These are phyloP conservation scores for Oxyruncus cristatus DNA, from an alignment of 2,113 vertebrate genomes.

Conservation along the genomic window DNA sequence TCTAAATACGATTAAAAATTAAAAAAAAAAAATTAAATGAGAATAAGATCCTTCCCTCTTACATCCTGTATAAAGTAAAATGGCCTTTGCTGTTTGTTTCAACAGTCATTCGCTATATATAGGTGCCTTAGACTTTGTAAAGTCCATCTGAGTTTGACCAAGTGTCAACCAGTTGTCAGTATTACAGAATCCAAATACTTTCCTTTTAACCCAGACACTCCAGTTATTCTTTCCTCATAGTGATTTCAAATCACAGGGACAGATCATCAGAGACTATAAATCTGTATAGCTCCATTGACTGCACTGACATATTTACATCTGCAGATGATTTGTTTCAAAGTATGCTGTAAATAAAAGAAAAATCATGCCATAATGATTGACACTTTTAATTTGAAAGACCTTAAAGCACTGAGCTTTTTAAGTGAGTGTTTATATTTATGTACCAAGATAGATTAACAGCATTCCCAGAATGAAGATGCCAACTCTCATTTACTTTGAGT, in stretches of 20 bases:
- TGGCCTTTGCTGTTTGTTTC: neutral
- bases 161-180: neutral
- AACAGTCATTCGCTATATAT: neutral
- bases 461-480: neutral
- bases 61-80: neutral
- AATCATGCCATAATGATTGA: neutral
- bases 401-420: neutral
- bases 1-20: neutral
- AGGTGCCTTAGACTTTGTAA: neutral
- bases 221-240: neutral
- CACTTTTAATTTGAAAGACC: neutral
- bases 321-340: neutral
- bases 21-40: neutral
- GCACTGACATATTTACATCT: neutral
- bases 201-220: neutral
- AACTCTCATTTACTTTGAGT: neutral
- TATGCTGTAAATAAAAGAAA: slow-evolving; percentile 14
- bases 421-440: neutral
- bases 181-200: neutral
- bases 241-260: neutral
- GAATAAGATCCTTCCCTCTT: neutral
- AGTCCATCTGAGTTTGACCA: neutral
- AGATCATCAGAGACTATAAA: neutral
- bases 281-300: neutral
- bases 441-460: neutral